phyloP scores from a whole-genome alignment of 2,113 vertebrate genomes.

The Chionis minor region DNA sequence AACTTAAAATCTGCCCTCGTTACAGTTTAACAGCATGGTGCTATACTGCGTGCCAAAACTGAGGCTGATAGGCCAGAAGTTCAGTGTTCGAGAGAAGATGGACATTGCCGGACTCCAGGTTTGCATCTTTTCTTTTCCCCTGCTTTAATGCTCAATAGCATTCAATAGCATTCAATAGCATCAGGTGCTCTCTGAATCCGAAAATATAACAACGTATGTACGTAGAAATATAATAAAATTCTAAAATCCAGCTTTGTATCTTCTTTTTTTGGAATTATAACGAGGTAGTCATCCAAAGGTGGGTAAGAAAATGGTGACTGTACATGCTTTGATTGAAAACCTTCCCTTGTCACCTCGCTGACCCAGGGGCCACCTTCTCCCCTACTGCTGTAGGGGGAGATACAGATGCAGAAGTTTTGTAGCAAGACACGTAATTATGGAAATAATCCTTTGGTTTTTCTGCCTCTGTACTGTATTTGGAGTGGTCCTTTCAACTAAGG shows the following conservation, averaged over 20 bases:
- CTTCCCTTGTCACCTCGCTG: neutral
- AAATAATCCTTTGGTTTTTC: neutral
- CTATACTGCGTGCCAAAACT: constrained; percentile 97
- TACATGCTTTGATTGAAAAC: neutral
- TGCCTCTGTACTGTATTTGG: neutral
- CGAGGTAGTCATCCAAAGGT: neutral
- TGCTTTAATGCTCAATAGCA: neutral
- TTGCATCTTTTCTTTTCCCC: neutral
- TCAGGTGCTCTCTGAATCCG: neutral
- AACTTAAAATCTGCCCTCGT: neutral
- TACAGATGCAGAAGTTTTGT: neutral
- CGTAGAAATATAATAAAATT: neutral
- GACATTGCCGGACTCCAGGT: constrained; percentile 96
- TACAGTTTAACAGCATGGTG: constrained; percentile 96
- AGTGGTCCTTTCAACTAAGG: neutral
- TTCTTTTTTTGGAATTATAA: neutral
- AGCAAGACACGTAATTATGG: neutral
- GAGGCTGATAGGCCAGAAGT: constrained; percentile 95
- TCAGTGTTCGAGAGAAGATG: constrained; percentile 94
- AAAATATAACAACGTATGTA: neutral
- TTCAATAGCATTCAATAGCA: fast-evolving
- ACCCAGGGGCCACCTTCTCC: neutral
- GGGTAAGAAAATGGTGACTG: neutral
- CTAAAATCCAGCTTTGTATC: neutral
- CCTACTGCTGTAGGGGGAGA: neutral